phyloP scores from a whole-genome alignment of 2,113 vertebrate species.

The Colossoma macropomum region DNA sequence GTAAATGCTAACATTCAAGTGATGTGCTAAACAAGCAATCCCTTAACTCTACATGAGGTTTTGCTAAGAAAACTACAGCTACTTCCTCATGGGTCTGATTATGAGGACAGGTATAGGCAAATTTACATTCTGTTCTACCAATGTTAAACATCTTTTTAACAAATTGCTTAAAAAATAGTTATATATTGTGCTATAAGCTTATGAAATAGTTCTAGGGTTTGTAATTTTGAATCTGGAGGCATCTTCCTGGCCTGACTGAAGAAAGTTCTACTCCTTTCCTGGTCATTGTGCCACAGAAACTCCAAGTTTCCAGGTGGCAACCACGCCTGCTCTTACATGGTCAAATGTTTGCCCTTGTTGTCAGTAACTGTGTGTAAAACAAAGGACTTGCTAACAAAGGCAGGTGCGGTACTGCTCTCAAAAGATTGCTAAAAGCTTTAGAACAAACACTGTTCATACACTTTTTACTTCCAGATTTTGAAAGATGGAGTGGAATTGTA shows the following conservation, averaged over 20 bases:
- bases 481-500: not conserved
- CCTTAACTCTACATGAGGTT: not conserved
- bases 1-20: not conserved
- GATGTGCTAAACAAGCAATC: not conserved
- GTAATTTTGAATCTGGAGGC: not conserved
- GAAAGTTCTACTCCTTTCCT: not conserved
- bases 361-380: conserved; percentile 55
- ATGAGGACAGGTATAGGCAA: not conserved
- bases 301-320: conserved; percentile 2
- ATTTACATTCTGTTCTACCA: not conserved
- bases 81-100: not conserved
- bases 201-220: not conserved
- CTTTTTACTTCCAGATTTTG: not conserved
- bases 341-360: conserved; percentile 60
- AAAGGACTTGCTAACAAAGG: conserved; percentile 42
- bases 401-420: not conserved
- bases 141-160: not conserved
- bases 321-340: conserved; percentile 40
- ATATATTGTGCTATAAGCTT: not conserved
- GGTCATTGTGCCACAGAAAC: conserved; percentile 11
- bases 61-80: not conserved
- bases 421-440: not conserved
- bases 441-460: not conserved
- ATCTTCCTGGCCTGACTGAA: not conserved
- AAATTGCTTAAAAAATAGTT: not conserved